These are phyloP conservation scores for Caretta caretta DNA, from an alignment of 2,113 vertebrate species.

Conservation along the genomic window DNA sequence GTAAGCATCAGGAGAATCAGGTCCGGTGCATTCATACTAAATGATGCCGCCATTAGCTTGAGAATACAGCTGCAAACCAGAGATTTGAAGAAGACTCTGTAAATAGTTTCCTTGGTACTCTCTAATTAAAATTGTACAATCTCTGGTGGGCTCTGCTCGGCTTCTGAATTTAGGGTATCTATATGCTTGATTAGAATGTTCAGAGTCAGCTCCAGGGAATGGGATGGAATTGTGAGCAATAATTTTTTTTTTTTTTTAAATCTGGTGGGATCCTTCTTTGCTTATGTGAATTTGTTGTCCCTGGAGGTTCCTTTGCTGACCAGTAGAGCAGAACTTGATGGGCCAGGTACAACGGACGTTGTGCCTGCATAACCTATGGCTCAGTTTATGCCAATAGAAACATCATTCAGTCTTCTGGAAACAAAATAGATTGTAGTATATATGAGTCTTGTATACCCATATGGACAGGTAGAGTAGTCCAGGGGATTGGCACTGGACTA, in stretches of 20 bases:
- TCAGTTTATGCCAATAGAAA: background rate
- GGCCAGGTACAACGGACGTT: background rate
- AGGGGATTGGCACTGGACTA: background rate
- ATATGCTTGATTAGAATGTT: slow-evolving; percentile 50
- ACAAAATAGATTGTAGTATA: background rate
- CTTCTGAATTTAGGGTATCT: background rate
- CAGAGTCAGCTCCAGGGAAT: background rate
- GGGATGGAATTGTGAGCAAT: slow-evolving; percentile 40
- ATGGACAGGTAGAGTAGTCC: background rate
- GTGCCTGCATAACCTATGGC: background rate
- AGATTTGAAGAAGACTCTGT: slow-evolving; percentile 64
- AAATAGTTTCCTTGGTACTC: slow-evolving; percentile 72
- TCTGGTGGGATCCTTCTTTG: background rate
- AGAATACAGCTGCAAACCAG: slow-evolving; percentile 64
- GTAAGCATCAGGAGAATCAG: slow-evolving; percentile 56
- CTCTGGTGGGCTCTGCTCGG: slow-evolving; percentile 61
- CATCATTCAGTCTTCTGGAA: background rate
- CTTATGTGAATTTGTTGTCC: slow-evolving; percentile 4
- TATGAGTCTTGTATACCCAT: background rate
- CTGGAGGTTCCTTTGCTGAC: background rate
- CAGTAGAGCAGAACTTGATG: background rate
- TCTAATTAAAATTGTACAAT: slow-evolving; percentile 60
- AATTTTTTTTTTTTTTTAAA: background rate
- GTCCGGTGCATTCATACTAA: slow-evolving; percentile 61
- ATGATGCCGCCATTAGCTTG: slow-evolving; percentile 59